phyloP scores from a whole-genome alignment of 1,140 invertebrate species.

The Marisa cornuarietis region DNA sequence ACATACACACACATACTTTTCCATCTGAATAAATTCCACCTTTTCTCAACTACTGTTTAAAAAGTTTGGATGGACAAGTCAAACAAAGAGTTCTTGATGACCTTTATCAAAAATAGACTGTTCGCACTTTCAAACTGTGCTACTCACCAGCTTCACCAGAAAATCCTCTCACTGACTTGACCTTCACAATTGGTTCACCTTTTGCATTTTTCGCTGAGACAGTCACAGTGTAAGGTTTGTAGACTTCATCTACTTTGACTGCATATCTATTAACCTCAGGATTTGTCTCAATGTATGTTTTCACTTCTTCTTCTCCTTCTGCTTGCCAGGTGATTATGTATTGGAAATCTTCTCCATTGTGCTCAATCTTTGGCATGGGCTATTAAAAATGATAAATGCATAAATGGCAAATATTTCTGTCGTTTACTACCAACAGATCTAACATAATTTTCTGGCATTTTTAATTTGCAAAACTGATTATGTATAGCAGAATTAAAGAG shows the following conservation, averaged over 20 bases:
- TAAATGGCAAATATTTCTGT: no score
- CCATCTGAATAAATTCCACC: no score
- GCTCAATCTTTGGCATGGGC: slow-evolving; percentile 41
- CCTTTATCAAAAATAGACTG: no score
- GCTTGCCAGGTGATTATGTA: slow-evolving; percentile 38
- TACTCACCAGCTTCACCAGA: slow-evolving; percentile 50
- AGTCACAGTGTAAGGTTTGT: slow-evolving; percentile 40
- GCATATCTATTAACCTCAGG: slow-evolving; percentile 20
- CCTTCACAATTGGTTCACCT: slow-evolving; percentile 24
- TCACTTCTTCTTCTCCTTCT: slow-evolving; percentile 20
- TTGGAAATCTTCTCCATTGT: slow-evolving; percentile 39
- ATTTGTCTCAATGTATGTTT: slow-evolving; percentile 21
- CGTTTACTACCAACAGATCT: no score
- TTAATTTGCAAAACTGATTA: no score
- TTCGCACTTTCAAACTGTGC: no score
- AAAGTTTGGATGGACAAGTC: no score
- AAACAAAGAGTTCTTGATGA: no score
- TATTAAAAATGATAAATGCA: slow-evolving; percentile 16
- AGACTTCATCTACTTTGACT: slow-evolving; percentile 28
- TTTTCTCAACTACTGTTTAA: no score
- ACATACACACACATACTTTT: no score
- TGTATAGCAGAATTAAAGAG: no score
- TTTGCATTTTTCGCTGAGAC: slow-evolving; percentile 39
- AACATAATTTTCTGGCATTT: no score
- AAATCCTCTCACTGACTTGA: slow-evolving; percentile 31